A percentile compares a stretch with the other conserved stretches of the same genome.
Evolutionary conservation across 1,140 invertebrate species (phyloP).

Genomic region (Brachystomella parvula): DNA sequence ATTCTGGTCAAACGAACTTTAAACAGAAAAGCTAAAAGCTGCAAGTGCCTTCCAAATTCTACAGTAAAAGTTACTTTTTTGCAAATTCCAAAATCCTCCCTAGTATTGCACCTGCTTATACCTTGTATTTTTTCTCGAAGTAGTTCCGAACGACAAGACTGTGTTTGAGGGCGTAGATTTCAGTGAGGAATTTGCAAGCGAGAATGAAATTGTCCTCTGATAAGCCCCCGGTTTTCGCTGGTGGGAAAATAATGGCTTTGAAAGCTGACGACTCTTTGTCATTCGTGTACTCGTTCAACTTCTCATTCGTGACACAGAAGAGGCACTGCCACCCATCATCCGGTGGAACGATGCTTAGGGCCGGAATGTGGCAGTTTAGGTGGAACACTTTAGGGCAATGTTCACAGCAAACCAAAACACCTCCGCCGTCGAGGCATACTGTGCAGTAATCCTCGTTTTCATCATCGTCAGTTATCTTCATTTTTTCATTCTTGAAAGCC

Average conservation of each 20-base stretch:
- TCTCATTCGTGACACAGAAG: conserved; percentile 18
- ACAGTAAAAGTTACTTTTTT: no score
- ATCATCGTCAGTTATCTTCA: conserved; percentile 26
- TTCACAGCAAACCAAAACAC: conserved; percentile 32
- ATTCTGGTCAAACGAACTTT: no score
- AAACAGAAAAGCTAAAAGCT: no score
- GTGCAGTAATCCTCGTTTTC: conserved; percentile 33
- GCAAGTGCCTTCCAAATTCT: no score
- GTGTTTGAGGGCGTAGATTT: background rate
- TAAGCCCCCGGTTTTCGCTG: background rate
- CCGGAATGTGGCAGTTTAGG: conserved; percentile 30
- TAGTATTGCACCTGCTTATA: no score
- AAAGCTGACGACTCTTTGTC: background rate
- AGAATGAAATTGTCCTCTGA: background rate
- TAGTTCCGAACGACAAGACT: background rate
- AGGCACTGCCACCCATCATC: conserved; percentile 28
- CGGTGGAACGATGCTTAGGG: conserved; percentile 17
- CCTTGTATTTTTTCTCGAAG: background rate
- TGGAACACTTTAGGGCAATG: conserved; percentile 35
- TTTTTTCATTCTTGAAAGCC: conserved; percentile 20
- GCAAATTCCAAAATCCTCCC: no score
- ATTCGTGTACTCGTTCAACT: background rate
- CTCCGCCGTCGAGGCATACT: conserved; percentile 31
- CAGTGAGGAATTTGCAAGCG: background rate
- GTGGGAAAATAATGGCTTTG: background rate